Base-by-base conservation (phyloP, 2,113 vertebrate genomes). In the Heteronetta atricapilla region DNA sequence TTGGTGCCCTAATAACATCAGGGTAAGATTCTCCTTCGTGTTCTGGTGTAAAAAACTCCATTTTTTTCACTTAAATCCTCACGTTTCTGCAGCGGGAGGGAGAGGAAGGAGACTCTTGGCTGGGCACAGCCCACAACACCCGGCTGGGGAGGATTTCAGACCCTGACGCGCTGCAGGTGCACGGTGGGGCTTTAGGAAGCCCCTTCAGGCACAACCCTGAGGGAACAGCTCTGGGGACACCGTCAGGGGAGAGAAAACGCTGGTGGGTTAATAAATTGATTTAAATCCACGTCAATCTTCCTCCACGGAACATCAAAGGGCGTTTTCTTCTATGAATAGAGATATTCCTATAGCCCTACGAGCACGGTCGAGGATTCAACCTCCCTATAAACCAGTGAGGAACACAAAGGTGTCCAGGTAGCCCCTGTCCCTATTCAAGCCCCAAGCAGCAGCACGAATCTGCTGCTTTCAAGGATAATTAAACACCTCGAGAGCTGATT, bases 211-310 rank as follows among this genome's bases (percentile, higher is more conserved):
- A 29, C 0, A 19, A 38, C 3, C 33, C 55, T 33, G 13, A 7
- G 3, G 12, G 2, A 40, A 1, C 1, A 46, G 40, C 63, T 50
- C 29, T 3, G 1, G 42, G 29, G 6, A 42, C 29, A 53, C 46
- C 62, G 79, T 74, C 70, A 88, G 70, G 76, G 66, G 92, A 95
- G 75, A 90, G 75, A 60, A 66, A 60, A 48, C 17, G 4, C 4
- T 9, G 52, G 46, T 38, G 33, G 64, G 69, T 79, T 75, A 90
- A 85, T 19, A 67, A 75, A 40, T 21, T 64, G 52, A 50, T 63
- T 89, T 63, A 92, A 90, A 92, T 72, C 67, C 31, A 63, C n/a
- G 52, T n/a, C 55, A 79, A 50, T 82, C 62, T 82, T 44, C 86
- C 82, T 79, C 67, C 76, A 68, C 72, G 72, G 79, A 86, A 76